Conservation (phyloP, 2,797 vertebrate genomes). For the Onychomys leucogaster region DNA sequence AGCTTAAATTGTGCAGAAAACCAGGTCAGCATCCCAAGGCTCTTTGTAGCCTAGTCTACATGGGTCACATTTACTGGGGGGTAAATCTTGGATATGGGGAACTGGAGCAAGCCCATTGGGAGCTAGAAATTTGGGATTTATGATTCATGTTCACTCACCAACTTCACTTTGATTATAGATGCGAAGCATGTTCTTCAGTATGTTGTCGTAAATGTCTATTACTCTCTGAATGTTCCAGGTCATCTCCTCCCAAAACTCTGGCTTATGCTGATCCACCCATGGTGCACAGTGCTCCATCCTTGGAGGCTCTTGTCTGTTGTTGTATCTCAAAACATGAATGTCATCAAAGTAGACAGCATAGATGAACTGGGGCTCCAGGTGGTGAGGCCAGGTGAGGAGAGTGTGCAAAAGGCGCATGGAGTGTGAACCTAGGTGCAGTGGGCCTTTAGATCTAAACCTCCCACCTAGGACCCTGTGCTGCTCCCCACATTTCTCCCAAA, state of each 20-base stretch:
- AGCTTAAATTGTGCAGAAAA: background rate
- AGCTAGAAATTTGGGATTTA: too few species aligned
- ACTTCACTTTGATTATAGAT: background rate
- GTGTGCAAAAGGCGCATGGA: background rate
- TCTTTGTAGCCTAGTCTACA: background rate
- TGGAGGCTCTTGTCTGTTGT: too few species aligned
- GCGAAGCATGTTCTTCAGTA: rapidly evolving
- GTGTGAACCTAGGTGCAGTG: slow-evolving; percentile 21
- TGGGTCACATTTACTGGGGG: rapidly evolving
- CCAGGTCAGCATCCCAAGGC: too few species aligned
- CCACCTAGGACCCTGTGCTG: background rate
- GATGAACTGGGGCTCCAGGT: background rate
- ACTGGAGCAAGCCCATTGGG: too few species aligned
- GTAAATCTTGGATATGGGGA: background rate
- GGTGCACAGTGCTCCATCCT: background rate
- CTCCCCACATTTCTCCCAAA: background rate
- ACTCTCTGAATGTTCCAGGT: rapidly evolving
- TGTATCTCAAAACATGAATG: background rate
- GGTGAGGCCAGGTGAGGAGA: background rate
- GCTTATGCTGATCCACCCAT: background rate
- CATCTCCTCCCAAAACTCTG: rapidly evolving
- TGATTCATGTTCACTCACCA: background rate
- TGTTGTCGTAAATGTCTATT: background rate
- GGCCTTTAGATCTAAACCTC: background rate
- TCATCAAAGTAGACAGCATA: background rate